Percentiles rank a stretch among this genome's conserved stretches.
Conservation (phyloP, 2,888 invertebrate genomes). For the Rhagium mordax region DNA sequence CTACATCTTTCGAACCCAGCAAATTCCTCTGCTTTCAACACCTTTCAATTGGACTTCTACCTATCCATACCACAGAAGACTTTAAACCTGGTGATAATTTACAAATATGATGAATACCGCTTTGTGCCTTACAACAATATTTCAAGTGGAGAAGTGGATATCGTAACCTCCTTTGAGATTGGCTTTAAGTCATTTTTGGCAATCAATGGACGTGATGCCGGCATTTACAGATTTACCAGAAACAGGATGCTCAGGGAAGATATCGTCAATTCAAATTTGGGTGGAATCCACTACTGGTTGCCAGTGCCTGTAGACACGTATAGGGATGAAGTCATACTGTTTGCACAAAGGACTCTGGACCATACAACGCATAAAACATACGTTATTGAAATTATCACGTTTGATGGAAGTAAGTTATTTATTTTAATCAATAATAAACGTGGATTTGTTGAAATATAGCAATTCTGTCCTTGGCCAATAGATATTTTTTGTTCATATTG, state of each 20-base stretch:
- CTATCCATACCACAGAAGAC: constrained; percentile 63
- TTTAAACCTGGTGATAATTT: constrained; percentile 56
- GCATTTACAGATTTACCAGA: constrained; percentile 62
- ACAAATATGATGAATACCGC: constrained; percentile 54
- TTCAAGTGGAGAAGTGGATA: constrained; percentile 54
- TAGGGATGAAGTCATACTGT: constrained; percentile 69
- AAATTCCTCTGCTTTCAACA: constrained; percentile 57
- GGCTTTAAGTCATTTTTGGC: constrained; percentile 66
- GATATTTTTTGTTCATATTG: too few relatives aligned
- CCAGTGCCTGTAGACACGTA: constrained; percentile 67
- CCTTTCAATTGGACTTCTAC: constrained; percentile 55
- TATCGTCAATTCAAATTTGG: constrained; percentile 59
- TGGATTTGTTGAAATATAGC: too few relatives aligned
- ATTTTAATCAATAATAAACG: neutral
- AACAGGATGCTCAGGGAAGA: constrained; percentile 54
- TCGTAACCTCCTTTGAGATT: constrained; percentile 64
- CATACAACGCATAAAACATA: constrained; percentile 60
- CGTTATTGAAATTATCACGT: constrained; percentile 62
- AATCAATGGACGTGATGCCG: constrained; percentile 63
- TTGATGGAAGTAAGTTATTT: constrained; percentile 58
- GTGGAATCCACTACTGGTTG: constrained; percentile 63
- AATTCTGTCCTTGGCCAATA: too few relatives aligned
- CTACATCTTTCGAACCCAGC: constrained; percentile 56
- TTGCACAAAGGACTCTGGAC: constrained; percentile 66
- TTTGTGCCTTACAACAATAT: constrained; percentile 59